Conservation (phyloP, 1,140 invertebrate species). For the Uloborus diversus region DNA sequence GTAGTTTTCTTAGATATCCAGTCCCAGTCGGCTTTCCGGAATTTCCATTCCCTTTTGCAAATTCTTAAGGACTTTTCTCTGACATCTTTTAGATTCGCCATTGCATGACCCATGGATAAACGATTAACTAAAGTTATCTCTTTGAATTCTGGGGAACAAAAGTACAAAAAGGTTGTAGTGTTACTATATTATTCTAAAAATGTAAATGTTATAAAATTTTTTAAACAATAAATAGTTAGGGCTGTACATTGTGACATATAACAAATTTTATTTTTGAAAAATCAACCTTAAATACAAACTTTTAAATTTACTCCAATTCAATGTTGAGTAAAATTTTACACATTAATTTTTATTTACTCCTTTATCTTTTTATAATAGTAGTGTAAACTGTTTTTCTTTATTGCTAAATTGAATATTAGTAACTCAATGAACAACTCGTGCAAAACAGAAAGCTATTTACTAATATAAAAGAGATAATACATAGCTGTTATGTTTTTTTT, state of each 20-base stretch:
- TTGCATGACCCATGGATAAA: slow-evolving; percentile 66
- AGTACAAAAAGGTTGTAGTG: no score
- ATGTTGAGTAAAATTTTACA: not conserved
- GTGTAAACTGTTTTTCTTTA: no score
- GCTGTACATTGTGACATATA: no score
- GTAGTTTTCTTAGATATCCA: slow-evolving; percentile 64
- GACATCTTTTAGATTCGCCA: slow-evolving; percentile 62
- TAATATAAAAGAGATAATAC: no score
- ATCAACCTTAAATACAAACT: not conserved
- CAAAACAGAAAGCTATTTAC: no score
- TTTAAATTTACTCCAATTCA: no score
- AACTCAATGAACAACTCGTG: no score
- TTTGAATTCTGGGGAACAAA: slow-evolving; percentile 62
- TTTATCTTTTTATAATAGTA: no score
- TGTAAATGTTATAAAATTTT: slow-evolving; percentile 5
- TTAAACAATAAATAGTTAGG: not conserved
- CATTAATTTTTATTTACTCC: not conserved
- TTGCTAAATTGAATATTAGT: no score
- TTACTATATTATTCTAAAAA: no score
- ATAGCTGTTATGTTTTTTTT: no score
- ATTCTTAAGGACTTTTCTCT: slow-evolving; percentile 63
- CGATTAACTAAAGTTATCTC: slow-evolving; percentile 64
- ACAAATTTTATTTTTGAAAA: not conserved
- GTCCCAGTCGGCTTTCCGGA: slow-evolving; percentile 67
- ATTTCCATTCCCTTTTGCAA: slow-evolving; percentile 64